phyloP scores from a whole-genome alignment of 2,888 invertebrate genomes.

The Cartodere bifasciata region DNA sequence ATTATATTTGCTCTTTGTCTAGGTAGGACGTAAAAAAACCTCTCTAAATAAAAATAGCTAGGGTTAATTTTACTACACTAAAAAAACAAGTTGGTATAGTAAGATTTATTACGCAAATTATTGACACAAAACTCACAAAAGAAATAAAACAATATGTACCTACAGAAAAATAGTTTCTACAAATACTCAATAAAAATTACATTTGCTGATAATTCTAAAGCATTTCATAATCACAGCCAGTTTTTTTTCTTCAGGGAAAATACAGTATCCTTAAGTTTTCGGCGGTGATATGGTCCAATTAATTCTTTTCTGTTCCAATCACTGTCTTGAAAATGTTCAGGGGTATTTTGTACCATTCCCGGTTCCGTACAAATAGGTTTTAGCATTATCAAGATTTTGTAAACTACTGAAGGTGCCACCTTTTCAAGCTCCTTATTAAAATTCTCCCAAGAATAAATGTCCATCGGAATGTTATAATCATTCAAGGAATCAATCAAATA shows the following conservation, averaged over 20 bases:
- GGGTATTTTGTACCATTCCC: conserved; percentile 33
- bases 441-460: conserved; percentile 32
- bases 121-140: too few species aligned
- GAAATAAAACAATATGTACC: too few species aligned
- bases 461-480: conserved; percentile 28
- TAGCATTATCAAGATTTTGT: conserved; percentile 38
- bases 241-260: conserved; percentile 26
- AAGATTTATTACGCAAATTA: too few species aligned
- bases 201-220: too few species aligned
- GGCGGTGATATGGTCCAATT: conserved; percentile 28
- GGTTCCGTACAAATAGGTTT: conserved; percentile 38
- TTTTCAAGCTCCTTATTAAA: conserved; percentile 35
- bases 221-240: conserved; percentile 26
- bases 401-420: conserved; percentile 34
- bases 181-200: too few species aligned
- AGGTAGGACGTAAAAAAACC: too few species aligned
- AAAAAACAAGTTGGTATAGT: too few species aligned
- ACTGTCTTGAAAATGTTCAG: conserved; percentile 33
- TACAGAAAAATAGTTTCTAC: too few species aligned
- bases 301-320: conserved; percentile 30
- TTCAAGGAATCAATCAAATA: conserved; percentile 35
- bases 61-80: too few species aligned
- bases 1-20: too few species aligned
- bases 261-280: conserved; percentile 29
- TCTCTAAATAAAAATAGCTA: too few species aligned